Conservation (phyloP, 1,140 invertebrate genomes). For the Drosophila novamexicana region DNA sequence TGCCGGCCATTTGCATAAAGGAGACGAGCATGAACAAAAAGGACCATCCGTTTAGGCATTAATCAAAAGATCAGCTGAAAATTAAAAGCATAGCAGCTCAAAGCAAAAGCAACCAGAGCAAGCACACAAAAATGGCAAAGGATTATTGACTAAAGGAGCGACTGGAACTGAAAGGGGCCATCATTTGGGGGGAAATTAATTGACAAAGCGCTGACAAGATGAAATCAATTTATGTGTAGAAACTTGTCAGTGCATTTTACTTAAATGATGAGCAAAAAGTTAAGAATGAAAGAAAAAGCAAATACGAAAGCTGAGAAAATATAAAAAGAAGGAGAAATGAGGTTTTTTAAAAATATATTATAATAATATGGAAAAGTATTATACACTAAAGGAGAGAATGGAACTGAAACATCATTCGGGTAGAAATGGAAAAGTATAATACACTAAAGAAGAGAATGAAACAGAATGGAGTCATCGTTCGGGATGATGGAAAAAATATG, state of each 20-base stretch:
- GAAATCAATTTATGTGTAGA: slow-evolving; percentile 4
- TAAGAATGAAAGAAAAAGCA: no score
- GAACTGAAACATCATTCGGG: neutral
- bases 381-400: neutral
- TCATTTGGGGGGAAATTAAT: slow-evolving; percentile 11
- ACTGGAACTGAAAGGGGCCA: neutral
- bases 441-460: no score
- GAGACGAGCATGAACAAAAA: slow-evolving; percentile 32
- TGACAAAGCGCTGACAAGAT: slow-evolving; percentile 24
- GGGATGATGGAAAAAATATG: slow-evolving; percentile 27
- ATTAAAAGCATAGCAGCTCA: slow-evolving; percentile 65
- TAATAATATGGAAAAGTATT: slow-evolving; percentile 6
- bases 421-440: neutral
- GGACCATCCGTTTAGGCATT: slow-evolving; percentile 73
- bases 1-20: slow-evolving; percentile 76
- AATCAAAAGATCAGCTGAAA: slow-evolving; percentile 82
- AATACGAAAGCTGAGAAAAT: no score
- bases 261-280: no score
- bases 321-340: no score
- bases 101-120: slow-evolving; percentile 40
- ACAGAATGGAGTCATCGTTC: no score
- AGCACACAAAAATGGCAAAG: slow-evolving; percentile 46
- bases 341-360: no score
- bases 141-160: slow-evolving; percentile 55
- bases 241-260: neutral